Conservation (phyloP, 2,888 invertebrate species). For the Cheilosia pagana region DNA sequence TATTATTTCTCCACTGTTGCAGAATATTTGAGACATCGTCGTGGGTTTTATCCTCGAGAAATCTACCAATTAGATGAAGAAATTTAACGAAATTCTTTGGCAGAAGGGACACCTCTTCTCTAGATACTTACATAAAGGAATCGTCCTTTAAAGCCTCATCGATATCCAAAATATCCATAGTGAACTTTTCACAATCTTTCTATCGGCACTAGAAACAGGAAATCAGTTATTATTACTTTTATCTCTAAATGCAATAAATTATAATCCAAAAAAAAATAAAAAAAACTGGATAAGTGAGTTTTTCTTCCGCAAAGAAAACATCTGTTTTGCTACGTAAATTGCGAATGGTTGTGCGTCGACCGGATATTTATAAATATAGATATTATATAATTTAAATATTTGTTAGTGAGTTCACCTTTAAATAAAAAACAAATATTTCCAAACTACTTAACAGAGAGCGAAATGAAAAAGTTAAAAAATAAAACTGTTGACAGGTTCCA, state of each 20-base stretch:
- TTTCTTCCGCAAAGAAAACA: slow-evolving; percentile 51
- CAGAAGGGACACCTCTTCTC: too few species aligned
- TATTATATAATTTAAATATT: slow-evolving; percentile 66
- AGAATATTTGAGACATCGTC: slow-evolving; percentile 83
- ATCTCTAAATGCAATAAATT: slow-evolving; percentile 32
- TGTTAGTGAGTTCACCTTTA: slow-evolving; percentile 61
- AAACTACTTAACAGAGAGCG: slow-evolving; percentile 62
- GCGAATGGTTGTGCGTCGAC: slow-evolving; percentile 13
- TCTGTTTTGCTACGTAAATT: slow-evolving; percentile 58
- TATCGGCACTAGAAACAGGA: slow-evolving; percentile 53
- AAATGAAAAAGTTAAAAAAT: slow-evolving; percentile 69
- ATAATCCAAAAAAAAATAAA: slow-evolving; percentile 1
- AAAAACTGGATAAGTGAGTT: slow-evolving; percentile 15
- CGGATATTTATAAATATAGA: slow-evolving; percentile 54
- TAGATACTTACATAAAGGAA: slow-evolving; percentile 82
- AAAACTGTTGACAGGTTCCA: slow-evolving; percentile 72
- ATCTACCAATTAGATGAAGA: slow-evolving; percentile 77
- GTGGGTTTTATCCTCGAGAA: slow-evolving; percentile 82
- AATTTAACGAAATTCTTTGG: slow-evolving; percentile 58
- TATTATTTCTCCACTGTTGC: slow-evolving; percentile 82
- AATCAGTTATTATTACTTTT: slow-evolving; percentile 20
- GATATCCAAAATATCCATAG: slow-evolving; percentile 83
- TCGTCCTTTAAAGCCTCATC: slow-evolving; percentile 83
- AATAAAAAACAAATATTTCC: slow-evolving; percentile 68
- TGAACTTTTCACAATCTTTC: slow-evolving; percentile 35